phyloP scores from a whole-genome alignment of 2,113 vertebrate species.

The Camelus dromedarius region DNA sequence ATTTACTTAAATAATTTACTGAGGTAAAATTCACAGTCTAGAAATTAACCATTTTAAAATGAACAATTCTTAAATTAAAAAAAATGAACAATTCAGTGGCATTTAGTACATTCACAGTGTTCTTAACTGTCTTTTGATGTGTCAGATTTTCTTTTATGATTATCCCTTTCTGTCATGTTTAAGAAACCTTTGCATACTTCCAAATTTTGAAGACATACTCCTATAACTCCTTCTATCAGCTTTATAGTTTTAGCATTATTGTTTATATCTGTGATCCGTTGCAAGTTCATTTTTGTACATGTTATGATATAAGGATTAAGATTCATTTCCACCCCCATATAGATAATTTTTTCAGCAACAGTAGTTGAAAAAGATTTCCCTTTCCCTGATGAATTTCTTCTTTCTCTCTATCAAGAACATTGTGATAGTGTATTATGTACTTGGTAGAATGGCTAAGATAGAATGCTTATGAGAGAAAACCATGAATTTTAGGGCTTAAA shows the following conservation, averaged over 20 bases:
- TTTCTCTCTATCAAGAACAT: not conserved
- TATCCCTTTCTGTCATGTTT: not conserved
- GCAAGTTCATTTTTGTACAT: not conserved
- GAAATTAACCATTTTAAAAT: too few relatives aligned
- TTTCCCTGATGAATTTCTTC: not conserved
- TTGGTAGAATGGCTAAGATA: not conserved
- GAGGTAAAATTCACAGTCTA: too few relatives aligned
- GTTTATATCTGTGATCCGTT: not conserved
- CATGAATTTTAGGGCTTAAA: not conserved
- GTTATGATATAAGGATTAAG: not conserved
- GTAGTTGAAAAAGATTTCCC: not conserved
- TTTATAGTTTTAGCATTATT: conserved; percentile 1
- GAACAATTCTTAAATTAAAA: too few relatives aligned
- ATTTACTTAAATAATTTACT: too few relatives aligned
- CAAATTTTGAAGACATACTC: not conserved
- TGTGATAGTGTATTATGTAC: not conserved
- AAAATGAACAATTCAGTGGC: too few relatives aligned
- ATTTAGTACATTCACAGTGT: too few relatives aligned
- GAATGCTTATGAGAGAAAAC: not conserved
- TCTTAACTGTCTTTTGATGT: not conserved
- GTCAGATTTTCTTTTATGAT: not conserved
- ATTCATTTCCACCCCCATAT: not conserved
- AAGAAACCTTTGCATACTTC: not conserved
- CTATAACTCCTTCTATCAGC: not conserved
- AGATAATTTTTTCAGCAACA: not conserved